Base-by-base conservation (phyloP, 2,888 invertebrate species). In the Elegia similella region DNA sequence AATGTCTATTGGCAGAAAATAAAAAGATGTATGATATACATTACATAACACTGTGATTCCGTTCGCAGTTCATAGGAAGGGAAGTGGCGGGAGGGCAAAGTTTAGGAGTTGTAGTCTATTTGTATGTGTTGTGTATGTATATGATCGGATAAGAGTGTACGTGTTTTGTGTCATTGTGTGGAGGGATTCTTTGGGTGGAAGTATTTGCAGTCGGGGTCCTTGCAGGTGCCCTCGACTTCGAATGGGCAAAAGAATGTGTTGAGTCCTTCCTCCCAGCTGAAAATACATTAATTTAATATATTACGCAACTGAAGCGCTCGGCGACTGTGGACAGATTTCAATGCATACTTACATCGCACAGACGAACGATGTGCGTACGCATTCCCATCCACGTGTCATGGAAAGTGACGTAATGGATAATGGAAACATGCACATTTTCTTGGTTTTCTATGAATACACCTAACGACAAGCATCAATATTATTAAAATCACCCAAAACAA, bases 161-260 rank as follows among this genome's bases (percentile, higher is more conserved):
- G 61, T 66, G 68, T 70, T 63, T 58, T 63, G 67, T 81, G 86
- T 88, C 80, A 87, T 72, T 82, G 82, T 50, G 61, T 57, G 60
- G 75, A 64, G 44, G 69, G 77, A 66, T 69, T 64, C 65, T 82
- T 80, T 50, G 88, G 87, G 67, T 92, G 92, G 58, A 89, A 80
- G 79, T 85, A 90, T 85, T 85, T 86, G 90, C 92, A 92, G 68
- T 86, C 86, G 42, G 85, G 64, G 67, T 92, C 92, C 76, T 88
- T 90, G 89, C 92, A 92, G 69, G 82, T 84, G 62, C 92, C 92
- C 66, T 82, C 83, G 46, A 92, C 85, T 67, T 91, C 92, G 77
- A 86, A 92, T 47, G 91, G 92, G 69, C 92, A 92, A 61, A 92
- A 84, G 59, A 92, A 86, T 38, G 83, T 90, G 71, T 92, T 88